These are phyloP conservation scores for Amphiura filiformis DNA, from an alignment of 35 echinoderm and acorn worm genomes.

Conservation along the genomic window DNA sequence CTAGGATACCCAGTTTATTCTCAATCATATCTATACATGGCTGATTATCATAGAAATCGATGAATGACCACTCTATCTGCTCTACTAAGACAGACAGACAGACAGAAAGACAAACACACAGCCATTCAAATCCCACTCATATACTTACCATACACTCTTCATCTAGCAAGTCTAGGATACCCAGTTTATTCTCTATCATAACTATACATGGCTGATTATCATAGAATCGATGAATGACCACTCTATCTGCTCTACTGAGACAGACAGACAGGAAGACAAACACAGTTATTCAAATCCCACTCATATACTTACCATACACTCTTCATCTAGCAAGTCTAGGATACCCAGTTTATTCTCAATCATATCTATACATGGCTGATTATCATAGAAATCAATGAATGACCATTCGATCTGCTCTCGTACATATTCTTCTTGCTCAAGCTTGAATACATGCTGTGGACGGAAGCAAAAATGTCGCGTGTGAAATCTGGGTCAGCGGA, in stretches of 20 bases:
- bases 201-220: too few relatives aligned
- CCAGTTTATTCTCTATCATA: constrained; percentile 97
- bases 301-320: constrained; percentile 96
- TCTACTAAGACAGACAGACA: too few relatives aligned
- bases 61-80: constrained; percentile 97
- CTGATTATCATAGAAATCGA: constrained; percentile 99
- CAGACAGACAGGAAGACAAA: too few relatives aligned
- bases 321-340: constrained; percentile 93
- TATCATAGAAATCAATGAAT: constrained; percentile 99
- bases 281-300: too few relatives aligned
- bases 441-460: constrained; percentile 94
- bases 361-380: constrained; percentile 98
- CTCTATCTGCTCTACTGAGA: too few relatives aligned
- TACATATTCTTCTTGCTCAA: constrained; percentile 99
- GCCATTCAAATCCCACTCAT: too few relatives aligned
- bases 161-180: constrained; percentile 91
- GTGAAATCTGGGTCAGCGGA: background rate
- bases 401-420: constrained; percentile 96
- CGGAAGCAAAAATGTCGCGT: background rate
- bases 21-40: constrained; percentile 99
- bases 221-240: too few relatives aligned
- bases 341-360: constrained; percentile 98
- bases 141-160: constrained; percentile 97
- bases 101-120: too few relatives aligned
- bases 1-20: constrained; percentile 92